Percentiles rank a stretch among this genome's conserved stretches.
phyloP scores from a whole-genome alignment of 2,888 invertebrate species.

The Andrena camellia region DNA sequence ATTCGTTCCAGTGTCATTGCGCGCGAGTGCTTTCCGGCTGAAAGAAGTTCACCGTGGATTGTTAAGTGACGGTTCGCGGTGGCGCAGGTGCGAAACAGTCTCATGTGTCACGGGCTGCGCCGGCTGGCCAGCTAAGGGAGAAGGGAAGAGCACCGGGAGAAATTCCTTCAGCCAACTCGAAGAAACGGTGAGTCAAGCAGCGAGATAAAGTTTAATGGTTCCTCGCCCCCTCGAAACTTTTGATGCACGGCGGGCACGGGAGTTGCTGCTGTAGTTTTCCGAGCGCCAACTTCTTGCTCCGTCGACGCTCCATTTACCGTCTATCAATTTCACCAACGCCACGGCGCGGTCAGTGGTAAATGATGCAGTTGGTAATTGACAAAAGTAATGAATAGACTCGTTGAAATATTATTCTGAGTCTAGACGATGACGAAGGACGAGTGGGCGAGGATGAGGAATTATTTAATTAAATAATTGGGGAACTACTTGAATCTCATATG shows the following conservation, averaged over 20 bases:
- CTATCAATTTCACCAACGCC: not conserved
- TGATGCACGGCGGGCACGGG: constrained; percentile 40
- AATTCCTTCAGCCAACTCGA: constrained; percentile 54
- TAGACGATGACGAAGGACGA: not conserved
- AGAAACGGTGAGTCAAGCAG: constrained; percentile 69
- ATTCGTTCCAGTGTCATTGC: constrained; percentile 15
- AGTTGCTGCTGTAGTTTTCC: constrained; percentile 32
- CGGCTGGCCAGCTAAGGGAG: constrained; percentile 28
- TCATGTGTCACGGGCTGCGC: constrained; percentile 47
- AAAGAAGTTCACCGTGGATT: constrained; percentile 25
- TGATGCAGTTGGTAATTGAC: not conserved
- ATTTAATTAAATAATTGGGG: constrained; percentile 22
- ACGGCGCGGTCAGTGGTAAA: not conserved
- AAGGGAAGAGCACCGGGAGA: constrained; percentile 33
- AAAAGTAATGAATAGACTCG: not conserved
- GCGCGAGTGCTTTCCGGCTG: not conserved
- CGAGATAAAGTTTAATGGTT: constrained; percentile 67
- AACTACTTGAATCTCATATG: not conserved
- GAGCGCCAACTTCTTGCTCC: constrained; percentile 1
- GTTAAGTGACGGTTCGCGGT: constrained; percentile 44
- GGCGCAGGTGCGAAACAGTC: constrained; percentile 57
- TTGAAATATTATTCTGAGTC: not conserved
- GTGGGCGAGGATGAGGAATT: not conserved
- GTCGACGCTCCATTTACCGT: constrained; percentile 2
- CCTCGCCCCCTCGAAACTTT: constrained; percentile 51